A percentile compares a stretch with the other conserved stretches of the same genome.
Conservation (phyloP, 2,797 vertebrate species). For the Helarctos malayanus region DNA sequence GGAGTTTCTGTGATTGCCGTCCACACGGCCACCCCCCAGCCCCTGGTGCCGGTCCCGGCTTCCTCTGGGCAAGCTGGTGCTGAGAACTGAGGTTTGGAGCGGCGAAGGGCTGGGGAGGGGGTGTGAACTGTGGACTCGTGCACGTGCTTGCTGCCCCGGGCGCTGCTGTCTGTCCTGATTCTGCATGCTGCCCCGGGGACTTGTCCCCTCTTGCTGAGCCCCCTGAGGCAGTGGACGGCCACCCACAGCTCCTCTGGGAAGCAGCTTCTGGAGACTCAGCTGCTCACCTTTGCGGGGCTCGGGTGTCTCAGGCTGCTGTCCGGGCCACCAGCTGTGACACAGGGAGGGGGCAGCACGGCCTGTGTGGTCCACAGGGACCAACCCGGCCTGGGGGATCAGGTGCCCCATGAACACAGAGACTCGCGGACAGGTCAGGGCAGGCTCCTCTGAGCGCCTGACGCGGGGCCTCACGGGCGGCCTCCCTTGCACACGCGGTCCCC, state of each 20-base stretch:
- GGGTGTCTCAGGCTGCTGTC: fast-evolving
- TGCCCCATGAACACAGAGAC: neutral
- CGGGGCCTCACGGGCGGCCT: fast-evolving
- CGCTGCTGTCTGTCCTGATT: neutral
- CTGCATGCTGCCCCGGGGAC: neutral
- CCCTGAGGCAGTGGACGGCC: neutral
- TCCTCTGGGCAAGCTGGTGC: neutral
- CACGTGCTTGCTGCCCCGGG: neutral
- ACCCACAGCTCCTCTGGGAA: neutral
- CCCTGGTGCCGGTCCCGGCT: neutral
- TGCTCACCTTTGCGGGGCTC: fast-evolving
- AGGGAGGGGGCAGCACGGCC: neutral
- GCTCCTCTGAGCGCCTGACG: neutral
- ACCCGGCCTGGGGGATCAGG: neutral
- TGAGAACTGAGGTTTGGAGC: neutral
- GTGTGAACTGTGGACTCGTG: fast-evolving
- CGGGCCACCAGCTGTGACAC: neutral
- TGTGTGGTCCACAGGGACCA: neutral
- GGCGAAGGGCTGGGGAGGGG: fast-evolving
- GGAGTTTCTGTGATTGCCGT: neutral
- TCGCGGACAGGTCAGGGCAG: neutral
- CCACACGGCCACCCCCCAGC: neutral
- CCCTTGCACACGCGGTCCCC: fast-evolving
- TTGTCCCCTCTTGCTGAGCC: neutral
- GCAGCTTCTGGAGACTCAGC: neutral